Percentiles rank a stretch among this genome's conserved stretches.
Conservation (phyloP, 2,888 invertebrate species). For the Archips xylosteana region DNA sequence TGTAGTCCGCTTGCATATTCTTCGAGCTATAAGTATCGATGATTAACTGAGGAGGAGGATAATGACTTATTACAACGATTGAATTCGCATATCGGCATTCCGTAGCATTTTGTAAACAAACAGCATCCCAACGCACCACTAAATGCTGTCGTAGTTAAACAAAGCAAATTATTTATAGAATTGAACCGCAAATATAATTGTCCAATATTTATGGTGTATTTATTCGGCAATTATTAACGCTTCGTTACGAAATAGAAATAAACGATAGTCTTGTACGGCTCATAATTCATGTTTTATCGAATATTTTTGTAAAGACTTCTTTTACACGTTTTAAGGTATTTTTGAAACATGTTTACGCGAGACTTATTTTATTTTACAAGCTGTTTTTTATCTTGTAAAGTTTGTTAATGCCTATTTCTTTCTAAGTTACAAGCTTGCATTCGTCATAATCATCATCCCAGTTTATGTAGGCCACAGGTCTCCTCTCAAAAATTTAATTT, state of each 20-base stretch:
- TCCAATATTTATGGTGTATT: not conserved
- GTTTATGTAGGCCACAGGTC: no score
- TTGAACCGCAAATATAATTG: not conserved
- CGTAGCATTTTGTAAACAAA: constrained; percentile 1
- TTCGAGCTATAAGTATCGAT: no score
- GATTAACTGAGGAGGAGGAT: no score
- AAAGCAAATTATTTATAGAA: constrained; percentile 1
- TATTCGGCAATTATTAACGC: not conserved
- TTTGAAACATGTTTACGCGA: no score
- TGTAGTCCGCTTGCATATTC: no score
- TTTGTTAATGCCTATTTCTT: no score
- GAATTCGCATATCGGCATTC: constrained; percentile 5
- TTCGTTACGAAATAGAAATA: not conserved
- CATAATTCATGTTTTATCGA: not conserved
- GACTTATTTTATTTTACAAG: no score
- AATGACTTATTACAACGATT: not conserved
- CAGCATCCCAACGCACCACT: not conserved
- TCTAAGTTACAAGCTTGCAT: no score
- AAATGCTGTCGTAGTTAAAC: not conserved
- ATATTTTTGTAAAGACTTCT: not conserved
- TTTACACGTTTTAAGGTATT: no score
- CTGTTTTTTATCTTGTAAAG: no score
- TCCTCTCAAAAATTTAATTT: no score
- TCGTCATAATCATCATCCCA: no score
- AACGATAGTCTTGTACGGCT: not conserved